phyloP scores from a whole-genome alignment of 53 echinoderm and acorn worm species.

The Astropecten irregularis region DNA sequence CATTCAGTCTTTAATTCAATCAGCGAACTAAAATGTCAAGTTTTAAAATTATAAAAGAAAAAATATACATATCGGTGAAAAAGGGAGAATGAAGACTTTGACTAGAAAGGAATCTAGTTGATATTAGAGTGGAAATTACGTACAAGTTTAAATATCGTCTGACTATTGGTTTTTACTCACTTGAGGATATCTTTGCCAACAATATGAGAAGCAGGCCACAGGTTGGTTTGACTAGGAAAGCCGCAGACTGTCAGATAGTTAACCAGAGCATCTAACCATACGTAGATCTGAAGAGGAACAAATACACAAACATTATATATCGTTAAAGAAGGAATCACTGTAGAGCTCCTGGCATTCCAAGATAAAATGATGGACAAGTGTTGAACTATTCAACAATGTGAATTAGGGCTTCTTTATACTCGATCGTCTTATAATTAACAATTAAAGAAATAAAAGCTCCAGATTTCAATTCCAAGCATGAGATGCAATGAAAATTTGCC shows the following conservation, averaged over 20 bases:
- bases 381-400: neutral
- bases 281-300: conserved; percentile 86
- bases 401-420: neutral
- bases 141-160: neutral
- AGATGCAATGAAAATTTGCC: no score
- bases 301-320: neutral
- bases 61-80: no score
- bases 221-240: conserved; percentile 66
- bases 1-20: no score
- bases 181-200: conserved; percentile 97
- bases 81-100: no score
- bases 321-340: neutral
- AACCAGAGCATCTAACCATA: conserved; percentile 97
- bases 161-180: conserved; percentile 61
- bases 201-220: conserved; percentile 90
- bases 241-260: conserved; percentile 97
- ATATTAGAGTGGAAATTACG: no score
- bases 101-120: no score
- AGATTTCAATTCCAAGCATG: no score
- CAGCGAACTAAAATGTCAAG: no score
- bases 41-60: no score
- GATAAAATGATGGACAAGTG: neutral
- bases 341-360: neutral
- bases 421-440: no score
- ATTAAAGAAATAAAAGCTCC: no score